Conservation (phyloP, 1,140 invertebrate species). For the Anastatus disparis region DNA sequence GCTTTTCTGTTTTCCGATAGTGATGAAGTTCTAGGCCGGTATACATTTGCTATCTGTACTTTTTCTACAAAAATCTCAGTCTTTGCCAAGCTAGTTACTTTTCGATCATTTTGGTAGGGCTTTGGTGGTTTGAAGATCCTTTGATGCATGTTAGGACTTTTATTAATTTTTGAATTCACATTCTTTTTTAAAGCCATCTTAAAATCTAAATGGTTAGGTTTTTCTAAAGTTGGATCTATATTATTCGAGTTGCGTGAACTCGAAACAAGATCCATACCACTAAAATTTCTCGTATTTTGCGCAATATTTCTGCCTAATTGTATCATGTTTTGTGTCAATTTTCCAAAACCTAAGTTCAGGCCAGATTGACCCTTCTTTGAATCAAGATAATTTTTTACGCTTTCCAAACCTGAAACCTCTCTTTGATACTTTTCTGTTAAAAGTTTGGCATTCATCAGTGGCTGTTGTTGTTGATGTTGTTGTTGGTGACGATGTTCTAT, state of each 20-base stretch:
- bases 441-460: conserved; percentile 55
- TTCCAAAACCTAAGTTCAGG: conserved; percentile 54
- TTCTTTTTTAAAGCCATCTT: conserved; percentile 48
- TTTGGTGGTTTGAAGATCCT: conserved; percentile 62
- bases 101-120: conserved; percentile 58
- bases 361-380: conserved; percentile 57
- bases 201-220: conserved; percentile 54
- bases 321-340: conserved; percentile 60
- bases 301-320: conserved; percentile 58
- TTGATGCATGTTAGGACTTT: conserved; percentile 51
- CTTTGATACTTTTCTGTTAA: conserved; percentile 61
- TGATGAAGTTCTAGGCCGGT: conserved; percentile 60
- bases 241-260: conserved; percentile 37
- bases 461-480: conserved; percentile 44
- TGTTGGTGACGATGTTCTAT: background rate
- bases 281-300: conserved; percentile 53
- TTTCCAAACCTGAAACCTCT: conserved; percentile 58
- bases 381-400: conserved; percentile 62
- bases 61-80: conserved; percentile 47
- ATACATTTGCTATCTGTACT: conserved; percentile 44
- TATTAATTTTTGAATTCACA: background rate
- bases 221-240: conserved; percentile 48
- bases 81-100: conserved; percentile 41
- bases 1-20: conserved; percentile 59
- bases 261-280: conserved; percentile 46